A percentile compares a stretch with the other conserved stretches of the same genome.
Evolutionary conservation across 2,113 vertebrate genomes (phyloP).

Genomic region (Tetraodon nigroviridis): DNA sequence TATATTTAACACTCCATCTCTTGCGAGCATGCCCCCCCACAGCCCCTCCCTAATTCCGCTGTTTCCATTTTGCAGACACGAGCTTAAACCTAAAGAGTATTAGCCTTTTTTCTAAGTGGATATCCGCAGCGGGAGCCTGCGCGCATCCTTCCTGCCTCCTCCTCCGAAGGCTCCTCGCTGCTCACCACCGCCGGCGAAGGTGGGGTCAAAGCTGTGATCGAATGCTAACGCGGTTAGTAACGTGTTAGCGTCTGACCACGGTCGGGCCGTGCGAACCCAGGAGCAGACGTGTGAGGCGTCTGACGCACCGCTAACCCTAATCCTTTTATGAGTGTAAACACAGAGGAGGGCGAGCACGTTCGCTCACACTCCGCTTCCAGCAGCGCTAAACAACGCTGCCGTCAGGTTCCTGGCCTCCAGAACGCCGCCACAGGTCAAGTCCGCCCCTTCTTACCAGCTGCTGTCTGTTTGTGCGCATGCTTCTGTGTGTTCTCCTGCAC

Average conservation of each 20-base stretch:
- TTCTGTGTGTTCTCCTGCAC: background rate
- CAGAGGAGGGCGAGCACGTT: conserved; percentile 39
- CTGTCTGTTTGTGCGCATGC: background rate
- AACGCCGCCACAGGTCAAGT: conserved; percentile 22
- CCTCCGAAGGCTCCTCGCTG: background rate
- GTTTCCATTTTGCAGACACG: conserved; percentile 56
- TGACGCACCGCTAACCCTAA: conserved; percentile 53
- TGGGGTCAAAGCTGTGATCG: conserved; percentile 53
- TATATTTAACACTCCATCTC: conserved; percentile 68
- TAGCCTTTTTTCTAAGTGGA: conserved; percentile 29
- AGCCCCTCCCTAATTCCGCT: conserved; percentile 45
- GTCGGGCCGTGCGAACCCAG: conserved; percentile 12
- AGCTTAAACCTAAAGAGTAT: conserved; percentile 58
- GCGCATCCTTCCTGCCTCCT: conserved; percentile 12
- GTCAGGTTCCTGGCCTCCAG: conserved; percentile 37
- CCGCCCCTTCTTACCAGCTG: conserved; percentile 19
- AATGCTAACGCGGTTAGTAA: conserved; percentile 67
- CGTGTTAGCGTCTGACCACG: conserved; percentile 25
- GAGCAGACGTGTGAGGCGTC: conserved; percentile 42
- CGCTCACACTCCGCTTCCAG: conserved; percentile 53
- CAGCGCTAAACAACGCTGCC: conserved; percentile 49
- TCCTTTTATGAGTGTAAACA: conserved; percentile 68
- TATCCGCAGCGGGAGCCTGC: background rate
- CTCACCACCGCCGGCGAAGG: background rate
- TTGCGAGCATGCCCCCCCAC: conserved; percentile 17